Base-by-base conservation (phyloP, 2,113 vertebrate species). In the Tretioscincus oriximinensis region DNA sequence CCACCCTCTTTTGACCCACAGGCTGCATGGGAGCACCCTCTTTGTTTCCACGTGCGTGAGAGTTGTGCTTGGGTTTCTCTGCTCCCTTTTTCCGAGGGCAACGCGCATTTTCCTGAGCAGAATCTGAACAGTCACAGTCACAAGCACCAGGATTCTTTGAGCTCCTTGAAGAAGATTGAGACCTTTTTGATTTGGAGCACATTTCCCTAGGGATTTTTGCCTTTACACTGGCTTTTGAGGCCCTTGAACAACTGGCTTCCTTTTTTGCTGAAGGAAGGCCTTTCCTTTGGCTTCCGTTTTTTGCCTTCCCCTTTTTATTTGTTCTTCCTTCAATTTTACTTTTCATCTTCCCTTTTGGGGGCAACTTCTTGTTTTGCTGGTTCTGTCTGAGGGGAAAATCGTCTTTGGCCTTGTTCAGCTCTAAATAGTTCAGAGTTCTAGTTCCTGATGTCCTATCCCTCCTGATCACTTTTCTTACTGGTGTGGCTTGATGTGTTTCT, bases 211-310 rank as follows among this genome's bases (percentile, higher is more conserved):
- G 60, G 31, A 81, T 84, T 51, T 49, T 87, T 58, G 85, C 86
- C 29, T 87, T 91, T 67, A 75, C n/a, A 51, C 85, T 81, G 1
- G 68, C 0, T 0, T 76, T 73, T 58, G 73, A 58, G 47, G 80
- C 18, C 66, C 2, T 0, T 29, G 77, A 64, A 77, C 72, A 0
- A 58, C 84, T 63, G 0, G 81, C 81, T 89, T 88, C 87, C 76
- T 84, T 87, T 60, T 64, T 18, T 20, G 73, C 0, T 0, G 78
- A 64, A 47, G 70, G 9, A 0, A 0, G 76, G 77, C 82, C 88
- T 29, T 85, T 90, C 75, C 24, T 85, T 84, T 88, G 84, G 66
- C 78, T 73, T 22, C 80, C 41, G 45, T 72, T 90, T 84, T 45
- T 69, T 20, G 66, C 78, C 73, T 84, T 92, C 81, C 69, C 76